phyloP scores from a whole-genome alignment of 2,888 invertebrate genomes.

The Chymomyza amoena region DNA sequence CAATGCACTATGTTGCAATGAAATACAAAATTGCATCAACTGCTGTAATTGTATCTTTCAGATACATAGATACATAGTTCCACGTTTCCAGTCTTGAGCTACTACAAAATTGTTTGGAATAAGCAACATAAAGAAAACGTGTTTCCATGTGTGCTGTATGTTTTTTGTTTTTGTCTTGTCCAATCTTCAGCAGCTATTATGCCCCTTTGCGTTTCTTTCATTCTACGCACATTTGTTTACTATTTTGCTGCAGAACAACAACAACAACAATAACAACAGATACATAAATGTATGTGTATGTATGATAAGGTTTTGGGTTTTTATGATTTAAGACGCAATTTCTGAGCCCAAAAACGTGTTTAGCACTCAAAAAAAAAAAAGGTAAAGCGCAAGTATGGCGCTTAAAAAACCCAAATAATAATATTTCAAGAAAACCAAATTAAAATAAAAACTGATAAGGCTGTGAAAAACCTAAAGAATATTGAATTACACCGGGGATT shows the following conservation, averaged over 20 bases:
- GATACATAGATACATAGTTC: not conserved
- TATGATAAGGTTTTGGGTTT: slow-evolving; percentile 17
- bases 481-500: not conserved
- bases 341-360: slow-evolving; percentile 9
- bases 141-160: slow-evolving; percentile 35
- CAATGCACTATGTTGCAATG: slow-evolving; percentile 31
- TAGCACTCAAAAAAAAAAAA: slow-evolving; percentile 8
- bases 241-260: slow-evolving; percentile 33
- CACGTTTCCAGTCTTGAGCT: not conserved
- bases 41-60: slow-evolving; percentile 1
- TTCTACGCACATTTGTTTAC: slow-evolving; percentile 71
- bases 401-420: not conserved
- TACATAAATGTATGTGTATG: not conserved
- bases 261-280: not conserved
- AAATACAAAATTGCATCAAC: slow-evolving; percentile 2
- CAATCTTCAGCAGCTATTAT: slow-evolving; percentile 43
- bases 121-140: slow-evolving; percentile 40
- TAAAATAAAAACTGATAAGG: not conserved
- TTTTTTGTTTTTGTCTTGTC: slow-evolving; percentile 25
- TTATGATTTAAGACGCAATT: slow-evolving; percentile 45
- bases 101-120: slow-evolving; percentile 10
- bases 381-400: slow-evolving; percentile 1
- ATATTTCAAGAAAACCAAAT: slow-evolving; percentile 12
- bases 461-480: not conserved
- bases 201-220: slow-evolving; percentile 40